Evolutionary conservation across 2,797 vertebrate species (phyloP).

Genomic region (Enteromius afrohamiltoni): DNA sequence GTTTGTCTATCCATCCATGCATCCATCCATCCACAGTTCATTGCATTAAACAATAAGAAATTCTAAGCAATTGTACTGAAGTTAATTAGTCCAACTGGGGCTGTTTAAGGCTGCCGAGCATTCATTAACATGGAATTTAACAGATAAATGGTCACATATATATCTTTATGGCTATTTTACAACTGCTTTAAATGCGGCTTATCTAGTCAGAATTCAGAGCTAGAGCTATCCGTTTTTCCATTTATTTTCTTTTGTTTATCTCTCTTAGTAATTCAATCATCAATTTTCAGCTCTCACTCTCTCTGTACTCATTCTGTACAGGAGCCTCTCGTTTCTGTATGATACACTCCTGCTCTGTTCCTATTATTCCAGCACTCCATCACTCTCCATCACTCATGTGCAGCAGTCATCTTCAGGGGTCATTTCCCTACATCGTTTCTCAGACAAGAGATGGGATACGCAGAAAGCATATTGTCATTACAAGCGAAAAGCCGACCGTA

Average conservation of each 20-base stretch:
- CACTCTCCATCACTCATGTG: slow-evolving; percentile 68
- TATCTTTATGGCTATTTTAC: neutral
- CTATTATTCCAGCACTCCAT: slow-evolving; percentile 56
- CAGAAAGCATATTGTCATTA: slow-evolving; percentile 77
- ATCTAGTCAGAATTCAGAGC: neutral
- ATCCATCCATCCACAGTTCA: neutral
- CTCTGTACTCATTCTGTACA: slow-evolving; percentile 49
- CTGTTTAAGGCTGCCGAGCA: neutral
- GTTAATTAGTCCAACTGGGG: neutral
- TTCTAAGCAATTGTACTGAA: neutral
- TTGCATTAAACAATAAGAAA: neutral
- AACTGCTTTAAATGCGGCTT: neutral
- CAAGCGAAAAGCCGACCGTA: slow-evolving; percentile 74
- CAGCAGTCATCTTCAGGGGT: slow-evolving; percentile 75
- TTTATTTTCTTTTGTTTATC: slow-evolving; percentile 23
- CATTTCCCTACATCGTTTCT: slow-evolving; percentile 75
- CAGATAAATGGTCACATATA: neutral
- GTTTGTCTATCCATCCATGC: neutral
- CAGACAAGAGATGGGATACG: slow-evolving; percentile 74
- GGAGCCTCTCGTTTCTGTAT: slow-evolving; percentile 39
- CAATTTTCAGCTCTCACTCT: slow-evolving; percentile 23
- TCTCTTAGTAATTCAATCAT: slow-evolving; percentile 43
- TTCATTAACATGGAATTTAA: neutral
- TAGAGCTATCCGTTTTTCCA: neutral
- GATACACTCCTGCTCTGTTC: slow-evolving; percentile 57